Base-by-base conservation (phyloP, 92 coral and sea anemone species). In the Heteractis magnifica region DNA sequence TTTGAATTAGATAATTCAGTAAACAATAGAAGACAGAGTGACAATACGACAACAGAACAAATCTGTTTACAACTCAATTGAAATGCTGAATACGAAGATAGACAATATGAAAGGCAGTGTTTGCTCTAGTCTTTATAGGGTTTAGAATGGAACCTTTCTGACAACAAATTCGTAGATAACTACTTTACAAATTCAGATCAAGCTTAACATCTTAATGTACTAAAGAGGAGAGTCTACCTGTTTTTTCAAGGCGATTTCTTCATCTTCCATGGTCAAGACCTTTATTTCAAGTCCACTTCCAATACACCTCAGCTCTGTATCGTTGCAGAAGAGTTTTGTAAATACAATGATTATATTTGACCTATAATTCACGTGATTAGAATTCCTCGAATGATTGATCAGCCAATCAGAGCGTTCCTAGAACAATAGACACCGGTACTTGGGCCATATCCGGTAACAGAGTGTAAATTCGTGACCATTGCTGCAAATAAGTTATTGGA, bases 311-410 rank as follows among this genome's bases (percentile, higher is more conserved):
- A 15, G 50, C 21, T 56, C 78, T 56, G 55, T 51, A 68, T 76
- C 87, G 52, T 2, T 20, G 65, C 82, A 59, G 51, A 72, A 64
- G 79, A 62, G 75, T 55, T 21, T 53, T 84, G 87, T 84, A 78
- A 84, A 76, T 77, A 76, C 58, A 53, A 76, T 58, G 77, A 71
- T 68, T 81, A 75, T 70, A 70, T 73, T 82, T 84, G 81, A 62
- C 81, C 78, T 53, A 34, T 34, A 64, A 85, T 88, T 82, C 94
- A 90, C 94, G 89, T 90, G 94, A 90, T 85, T 78, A 23, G 91
- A 84, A 90, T 90, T 87, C 84, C 76, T 71, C 85, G 55, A 60
- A 49, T 84, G 73, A 49, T 79, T 62, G 84, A 51, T 78, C 65
- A 81, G 59, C 94, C 91, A 90, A 90, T 90, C 89, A 88, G 81